Percentiles rank a stretch among this genome's conserved stretches.
These are phyloP conservation scores for Meteorus sp. DNA, from an alignment of 1,140 invertebrate species.

Conservation along the genomic window DNA sequence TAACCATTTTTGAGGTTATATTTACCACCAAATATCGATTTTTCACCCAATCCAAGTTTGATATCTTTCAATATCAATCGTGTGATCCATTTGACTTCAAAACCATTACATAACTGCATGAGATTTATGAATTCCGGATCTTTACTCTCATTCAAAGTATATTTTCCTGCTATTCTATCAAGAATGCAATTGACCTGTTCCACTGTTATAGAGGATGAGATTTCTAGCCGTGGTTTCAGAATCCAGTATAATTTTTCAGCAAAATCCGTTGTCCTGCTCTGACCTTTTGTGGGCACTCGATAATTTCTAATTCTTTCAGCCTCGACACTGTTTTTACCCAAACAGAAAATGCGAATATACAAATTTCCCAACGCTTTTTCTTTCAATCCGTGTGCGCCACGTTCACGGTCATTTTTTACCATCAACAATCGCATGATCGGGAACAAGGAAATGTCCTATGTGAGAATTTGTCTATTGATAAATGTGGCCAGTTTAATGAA, in stretches of 20 bases:
- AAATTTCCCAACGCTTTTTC: conserved; percentile 67
- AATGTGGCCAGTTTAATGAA: too few relatives aligned
- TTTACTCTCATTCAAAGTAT: conserved; percentile 58
- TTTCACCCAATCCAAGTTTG: conserved; percentile 71
- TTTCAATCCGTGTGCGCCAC: conserved; percentile 69
- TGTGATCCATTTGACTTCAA: conserved; percentile 88
- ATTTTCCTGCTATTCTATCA: conserved; percentile 67
- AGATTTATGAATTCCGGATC: conserved; percentile 46
- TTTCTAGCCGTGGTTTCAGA: conserved; percentile 65
- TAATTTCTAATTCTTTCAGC: conserved; percentile 69
- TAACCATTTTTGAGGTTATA: neutral
- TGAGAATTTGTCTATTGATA: too few relatives aligned
- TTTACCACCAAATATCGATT: conserved; percentile 66
- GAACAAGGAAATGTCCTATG: conserved; percentile 66
- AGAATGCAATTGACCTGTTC: conserved; percentile 70
- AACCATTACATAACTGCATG: conserved; percentile 50
- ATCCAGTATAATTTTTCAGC: conserved; percentile 72
- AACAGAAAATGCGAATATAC: conserved; percentile 69
- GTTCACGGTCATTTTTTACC: conserved; percentile 67
- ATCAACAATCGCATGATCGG: conserved; percentile 72
- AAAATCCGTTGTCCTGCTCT: conserved; percentile 67
- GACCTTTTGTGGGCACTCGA: conserved; percentile 45
- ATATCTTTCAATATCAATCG: conserved; percentile 85
- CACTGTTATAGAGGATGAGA: conserved; percentile 60
- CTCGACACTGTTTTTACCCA: conserved; percentile 68